Percentiles rank a stretch among this genome's conserved stretches.
Evolutionary conservation across 2,888 invertebrate genomes (phyloP).

Genomic region (Mythimna albipuncta): DNA sequence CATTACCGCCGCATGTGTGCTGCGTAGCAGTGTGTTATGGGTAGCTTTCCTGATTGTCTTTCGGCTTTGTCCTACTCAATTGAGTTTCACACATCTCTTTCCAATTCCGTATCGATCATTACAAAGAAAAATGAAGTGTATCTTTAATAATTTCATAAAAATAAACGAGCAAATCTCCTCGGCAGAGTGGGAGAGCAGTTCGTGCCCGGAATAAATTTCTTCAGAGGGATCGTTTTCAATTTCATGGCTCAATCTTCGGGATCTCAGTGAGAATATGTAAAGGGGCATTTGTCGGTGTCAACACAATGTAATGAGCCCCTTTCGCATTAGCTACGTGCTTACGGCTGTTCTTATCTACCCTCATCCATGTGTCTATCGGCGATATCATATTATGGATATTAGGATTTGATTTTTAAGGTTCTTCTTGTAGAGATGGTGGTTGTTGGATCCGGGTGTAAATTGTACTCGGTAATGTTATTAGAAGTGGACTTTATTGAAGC

Average conservation of each 20-base stretch:
- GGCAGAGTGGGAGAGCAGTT: conserved; percentile 87
- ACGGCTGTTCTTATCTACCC: conserved; percentile 75
- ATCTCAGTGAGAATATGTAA: conserved; percentile 89
- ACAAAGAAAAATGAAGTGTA: conserved; percentile 82
- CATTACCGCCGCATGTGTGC: not conserved
- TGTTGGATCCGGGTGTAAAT: conserved; percentile 13
- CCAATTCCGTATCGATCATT: conserved; percentile 59
- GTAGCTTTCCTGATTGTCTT: conserved; percentile 6
- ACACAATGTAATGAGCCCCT: conserved; percentile 89
- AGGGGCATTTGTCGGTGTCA: conserved; percentile 90
- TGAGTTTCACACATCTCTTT: conserved; percentile 52
- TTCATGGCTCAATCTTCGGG: conserved; percentile 90
- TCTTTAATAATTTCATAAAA: conserved; percentile 90
- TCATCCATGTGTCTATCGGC: conserved; percentile 62
- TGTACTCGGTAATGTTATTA: not conserved
- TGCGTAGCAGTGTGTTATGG: not conserved
- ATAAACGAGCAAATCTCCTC: conserved; percentile 90
- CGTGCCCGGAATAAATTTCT: conserved; percentile 90
- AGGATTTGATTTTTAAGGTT: conserved; percentile 56
- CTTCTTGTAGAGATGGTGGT: conserved; percentile 13
- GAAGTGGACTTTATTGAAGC: not conserved
- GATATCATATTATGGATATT: conserved; percentile 64
- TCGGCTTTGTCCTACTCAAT: conserved; percentile 14
- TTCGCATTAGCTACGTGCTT: conserved; percentile 85
- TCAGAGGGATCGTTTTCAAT: conserved; percentile 90